phyloP scores from a whole-genome alignment of 1,140 invertebrate species.

The Trinorchestia longiramus region DNA sequence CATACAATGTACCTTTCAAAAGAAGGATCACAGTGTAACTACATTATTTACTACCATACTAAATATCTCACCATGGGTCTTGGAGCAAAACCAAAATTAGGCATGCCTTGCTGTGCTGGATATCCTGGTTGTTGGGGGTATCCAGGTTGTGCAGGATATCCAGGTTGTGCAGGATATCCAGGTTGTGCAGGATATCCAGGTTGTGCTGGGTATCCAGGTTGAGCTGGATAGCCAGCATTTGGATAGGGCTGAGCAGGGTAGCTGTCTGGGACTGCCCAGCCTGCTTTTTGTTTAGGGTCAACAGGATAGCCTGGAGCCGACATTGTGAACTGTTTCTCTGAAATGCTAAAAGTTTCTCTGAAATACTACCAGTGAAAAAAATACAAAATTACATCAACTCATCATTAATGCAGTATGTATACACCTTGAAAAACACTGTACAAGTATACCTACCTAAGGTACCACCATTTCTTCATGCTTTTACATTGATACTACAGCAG shows the following conservation, averaged over 20 bases:
- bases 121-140: neutral
- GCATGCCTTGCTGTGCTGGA: slow-evolving; percentile 12
- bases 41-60: no score
- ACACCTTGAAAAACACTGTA: no score
- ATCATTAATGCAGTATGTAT: no score
- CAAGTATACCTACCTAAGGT: no score
- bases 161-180: slow-evolving; percentile 26
- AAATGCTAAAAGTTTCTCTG: neutral
- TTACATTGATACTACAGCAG: no score
- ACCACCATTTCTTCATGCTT: no score
- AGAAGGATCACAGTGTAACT: no score
- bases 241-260: slow-evolving; percentile 25
- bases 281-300: slow-evolving; percentile 11
- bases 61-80: slow-evolving; percentile 27
- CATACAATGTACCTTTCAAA: neutral
- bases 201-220: neutral
- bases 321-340: neutral
- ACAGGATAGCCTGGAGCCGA: slow-evolving; percentile 39
- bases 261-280: slow-evolving; percentile 4
- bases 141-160: slow-evolving; percentile 36
- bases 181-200: neutral
- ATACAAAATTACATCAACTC: no score
- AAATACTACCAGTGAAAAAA: neutral
- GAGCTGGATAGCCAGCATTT: neutral
- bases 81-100: slow-evolving; percentile 35